Percentiles rank a stretch among this genome's conserved stretches.
phyloP scores from a whole-genome alignment of 2,797 vertebrate species.

The Channallabes apus region DNA sequence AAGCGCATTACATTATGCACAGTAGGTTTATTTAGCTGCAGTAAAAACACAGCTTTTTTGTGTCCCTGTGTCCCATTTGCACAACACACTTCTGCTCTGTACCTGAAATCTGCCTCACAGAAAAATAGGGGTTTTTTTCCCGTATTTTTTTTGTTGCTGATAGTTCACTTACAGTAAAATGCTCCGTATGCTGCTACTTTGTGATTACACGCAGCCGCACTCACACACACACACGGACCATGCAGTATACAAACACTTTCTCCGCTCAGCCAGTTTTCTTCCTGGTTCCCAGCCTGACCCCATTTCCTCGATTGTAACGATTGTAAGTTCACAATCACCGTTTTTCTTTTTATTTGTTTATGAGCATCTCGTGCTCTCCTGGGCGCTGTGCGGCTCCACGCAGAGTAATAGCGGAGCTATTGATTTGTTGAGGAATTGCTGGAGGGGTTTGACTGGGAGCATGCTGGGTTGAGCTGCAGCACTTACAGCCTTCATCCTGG shows the following conservation, averaged over 20 bases:
- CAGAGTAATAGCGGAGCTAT: constrained; percentile 43
- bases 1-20: no score
- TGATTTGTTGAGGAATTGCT: constrained; percentile 37
- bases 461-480: constrained; percentile 33
- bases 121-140: not conserved
- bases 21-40: not conserved
- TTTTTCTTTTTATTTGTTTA: constrained; percentile 44
- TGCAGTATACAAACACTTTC: not conserved
- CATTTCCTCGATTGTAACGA: constrained; percentile 23
- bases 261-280: not conserved
- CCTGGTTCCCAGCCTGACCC: not conserved
- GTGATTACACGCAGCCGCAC: not conserved
- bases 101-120: not conserved
- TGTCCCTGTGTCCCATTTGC: not conserved
- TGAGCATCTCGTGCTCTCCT: constrained; percentile 29
- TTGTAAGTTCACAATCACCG: constrained; percentile 28
- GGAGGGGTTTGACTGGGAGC: constrained; percentile 34
- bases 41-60: not conserved
- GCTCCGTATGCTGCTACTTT: not conserved
- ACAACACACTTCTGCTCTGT: no score
- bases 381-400: constrained; percentile 28
- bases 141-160: not conserved
- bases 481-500: constrained; percentile 30
- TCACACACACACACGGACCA: not conserved
- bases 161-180: not conserved